Evolutionary conservation across 1,140 invertebrate genomes (phyloP), one percentile per base, ranked within the genome.

Genomic region (Drosophila auraria): DNA sequence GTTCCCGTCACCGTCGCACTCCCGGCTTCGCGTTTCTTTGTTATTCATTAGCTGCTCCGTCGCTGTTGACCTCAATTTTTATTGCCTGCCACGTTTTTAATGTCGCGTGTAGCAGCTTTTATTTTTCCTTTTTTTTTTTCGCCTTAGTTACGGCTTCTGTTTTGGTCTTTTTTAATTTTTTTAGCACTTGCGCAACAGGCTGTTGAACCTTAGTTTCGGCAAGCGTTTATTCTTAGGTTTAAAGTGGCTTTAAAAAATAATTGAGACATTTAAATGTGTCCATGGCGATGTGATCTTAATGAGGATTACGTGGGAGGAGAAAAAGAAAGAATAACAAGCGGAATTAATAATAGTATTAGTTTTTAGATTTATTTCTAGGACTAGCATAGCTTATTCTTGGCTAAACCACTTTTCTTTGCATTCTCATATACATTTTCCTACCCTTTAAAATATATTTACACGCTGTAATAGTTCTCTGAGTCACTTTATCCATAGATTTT

Each of bases 31-130:
- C 66, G 64, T 59, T 78, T 79, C 74, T 83, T 74, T 83, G 81
- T 83, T 83, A 90, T 89, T 89, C 84, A 89, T 89, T 89, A 89
- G 84, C 81, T 69, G 72, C 33, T 33, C 72, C 68, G 63, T 77
- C 76, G 82, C 86, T 89, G 84, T 84, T 90, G 84, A 89, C 84
- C 84, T 73, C 82, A 89, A 89, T 89, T 89, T 89, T 87, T 87
- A 87, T 87, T 87, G 83, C 83, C 83, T 83, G 72, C 83, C 84
- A 89, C 83, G 80, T 89, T 87, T 87, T 87, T 87, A 87, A 87
- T 89, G 83, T 87, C 83, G 83, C 83, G 83, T 87, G 83, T 87
- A 80, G 83, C 72, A 73, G 66, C 53, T 77, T 77, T 69, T 81
- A 40, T 53, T 63, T 68, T 45, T 44, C n/a, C 49, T 33, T 50